phyloP scores from a whole-genome alignment of 2,113 vertebrate genomes.

The Siniperca knerii region DNA sequence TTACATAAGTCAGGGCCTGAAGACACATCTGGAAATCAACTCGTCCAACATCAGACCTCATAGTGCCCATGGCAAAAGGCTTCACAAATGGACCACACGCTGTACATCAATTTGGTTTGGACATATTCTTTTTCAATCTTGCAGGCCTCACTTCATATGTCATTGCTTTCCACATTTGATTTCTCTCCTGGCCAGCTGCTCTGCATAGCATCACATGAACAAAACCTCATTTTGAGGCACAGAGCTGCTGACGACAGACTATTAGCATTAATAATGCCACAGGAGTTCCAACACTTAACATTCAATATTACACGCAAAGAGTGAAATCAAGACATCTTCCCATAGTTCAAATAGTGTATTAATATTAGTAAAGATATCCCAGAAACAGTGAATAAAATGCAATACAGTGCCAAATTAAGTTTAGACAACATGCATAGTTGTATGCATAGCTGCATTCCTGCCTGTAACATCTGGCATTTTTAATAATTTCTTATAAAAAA shows the following conservation, averaged over 20 bases:
- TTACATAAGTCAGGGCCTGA: slow-evolving; percentile 67
- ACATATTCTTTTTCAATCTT: slow-evolving; percentile 58
- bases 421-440: not conserved
- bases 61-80: slow-evolving; percentile 42
- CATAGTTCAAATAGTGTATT: not conserved
- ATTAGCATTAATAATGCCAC: slow-evolving; percentile 27
- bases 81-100: slow-evolving; percentile 61
- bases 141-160: slow-evolving; percentile 57
- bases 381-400: not conserved
- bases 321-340: not conserved
- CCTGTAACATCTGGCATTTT: not conserved
- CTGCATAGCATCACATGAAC: slow-evolving; percentile 47
- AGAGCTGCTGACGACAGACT: slow-evolving; percentile 26
- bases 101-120: slow-evolving; percentile 62
- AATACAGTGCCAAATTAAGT: not conserved
- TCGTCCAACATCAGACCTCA: slow-evolving; percentile 50
- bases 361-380: not conserved
- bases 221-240: slow-evolving; percentile 28
- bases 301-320: not conserved
- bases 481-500: too few species aligned
- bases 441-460: not conserved
- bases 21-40: slow-evolving; percentile 76
- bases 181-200: slow-evolving; percentile 44
- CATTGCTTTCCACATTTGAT: slow-evolving; percentile 42
- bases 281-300: slow-evolving; percentile 18